These are phyloP conservation scores for Drosophila arizonae DNA, from an alignment of 1,140 invertebrate species.

Conservation along the genomic window DNA sequence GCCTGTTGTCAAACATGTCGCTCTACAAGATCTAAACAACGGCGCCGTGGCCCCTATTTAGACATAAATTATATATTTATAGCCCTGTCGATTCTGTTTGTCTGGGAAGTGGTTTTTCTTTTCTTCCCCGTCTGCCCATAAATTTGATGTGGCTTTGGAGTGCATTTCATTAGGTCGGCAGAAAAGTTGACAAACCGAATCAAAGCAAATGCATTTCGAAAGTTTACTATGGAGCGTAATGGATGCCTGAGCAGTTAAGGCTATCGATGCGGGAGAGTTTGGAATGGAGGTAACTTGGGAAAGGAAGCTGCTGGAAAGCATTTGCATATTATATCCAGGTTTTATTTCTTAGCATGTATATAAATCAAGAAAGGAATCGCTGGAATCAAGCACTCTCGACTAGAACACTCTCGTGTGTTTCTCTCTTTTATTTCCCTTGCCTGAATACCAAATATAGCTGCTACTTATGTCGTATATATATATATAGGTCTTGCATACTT, in stretches of 20 bases:
- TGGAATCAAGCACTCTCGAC: no score
- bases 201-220: background rate
- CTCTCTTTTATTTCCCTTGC: background rate
- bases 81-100: constrained; percentile 33
- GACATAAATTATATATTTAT: constrained; percentile 72
- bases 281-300: background rate
- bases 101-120: constrained; percentile 38
- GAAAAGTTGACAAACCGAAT: constrained; percentile 3
- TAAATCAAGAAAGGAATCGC: no score
- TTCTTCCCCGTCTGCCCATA: constrained; percentile 31
- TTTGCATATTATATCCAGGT: no score
- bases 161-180: constrained; percentile 22
- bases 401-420: no score
- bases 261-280: background rate
- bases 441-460: background rate
- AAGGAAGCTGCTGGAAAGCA: no score
- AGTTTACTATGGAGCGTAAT: background rate
- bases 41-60: constrained; percentile 47
- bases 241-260: background rate
- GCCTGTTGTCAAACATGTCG: constrained; percentile 29
- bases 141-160: constrained; percentile 37
- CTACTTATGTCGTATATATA: background rate
- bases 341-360: no score
- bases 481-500: background rate
- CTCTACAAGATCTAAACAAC: constrained; percentile 11